These are phyloP conservation scores for Ochropleura plecta DNA, from an alignment of 2,888 invertebrate species.

Conservation along the genomic window DNA sequence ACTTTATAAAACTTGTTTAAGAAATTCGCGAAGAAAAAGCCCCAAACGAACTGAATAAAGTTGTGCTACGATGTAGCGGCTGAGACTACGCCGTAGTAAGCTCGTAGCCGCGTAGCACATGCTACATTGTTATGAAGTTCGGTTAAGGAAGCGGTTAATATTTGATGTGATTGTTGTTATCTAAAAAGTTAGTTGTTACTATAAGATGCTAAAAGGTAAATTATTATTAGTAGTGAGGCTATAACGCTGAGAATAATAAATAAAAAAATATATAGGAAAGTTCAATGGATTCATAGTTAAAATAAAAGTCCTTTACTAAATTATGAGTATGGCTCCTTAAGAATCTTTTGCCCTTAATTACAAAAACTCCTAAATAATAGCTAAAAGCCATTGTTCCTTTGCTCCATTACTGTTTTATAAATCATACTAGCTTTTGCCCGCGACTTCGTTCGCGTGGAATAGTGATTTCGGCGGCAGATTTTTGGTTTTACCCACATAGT, in stretches of 20 bases:
- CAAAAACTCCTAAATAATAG: slow-evolving; percentile 24
- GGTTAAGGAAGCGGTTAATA: slow-evolving; percentile 25
- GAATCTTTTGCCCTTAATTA: slow-evolving; percentile 12
- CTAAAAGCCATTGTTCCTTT: slow-evolving; percentile 41
- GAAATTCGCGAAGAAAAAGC: slow-evolving; percentile 53
- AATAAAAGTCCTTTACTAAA: slow-evolving; percentile 13
- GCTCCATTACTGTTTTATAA: slow-evolving; percentile 50
- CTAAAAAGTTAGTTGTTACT: neutral
- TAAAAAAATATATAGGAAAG: neutral
- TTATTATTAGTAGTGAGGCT: neutral
- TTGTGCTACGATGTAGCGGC: slow-evolving; percentile 47
- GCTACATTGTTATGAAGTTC: slow-evolving; percentile 49
- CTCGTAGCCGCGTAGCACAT: slow-evolving; percentile 42
- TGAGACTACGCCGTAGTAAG: slow-evolving; percentile 58
- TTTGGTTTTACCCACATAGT: too few species aligned
- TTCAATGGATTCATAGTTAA: neutral
- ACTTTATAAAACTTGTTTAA: slow-evolving; percentile 46
- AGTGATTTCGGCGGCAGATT: too few species aligned
- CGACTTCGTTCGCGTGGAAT: too few species aligned
- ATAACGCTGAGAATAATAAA: too few species aligned
- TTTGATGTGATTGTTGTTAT: slow-evolving; percentile 23
- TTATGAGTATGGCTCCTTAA: neutral
- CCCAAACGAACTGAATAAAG: slow-evolving; percentile 60
- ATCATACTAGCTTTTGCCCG: too few species aligned
- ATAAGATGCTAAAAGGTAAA: neutral